Evolutionary conservation across 2,888 invertebrate genomes (phyloP), one percentile per base, ranked within the genome.

Genomic region (Drosophila flavopinicola): DNA sequence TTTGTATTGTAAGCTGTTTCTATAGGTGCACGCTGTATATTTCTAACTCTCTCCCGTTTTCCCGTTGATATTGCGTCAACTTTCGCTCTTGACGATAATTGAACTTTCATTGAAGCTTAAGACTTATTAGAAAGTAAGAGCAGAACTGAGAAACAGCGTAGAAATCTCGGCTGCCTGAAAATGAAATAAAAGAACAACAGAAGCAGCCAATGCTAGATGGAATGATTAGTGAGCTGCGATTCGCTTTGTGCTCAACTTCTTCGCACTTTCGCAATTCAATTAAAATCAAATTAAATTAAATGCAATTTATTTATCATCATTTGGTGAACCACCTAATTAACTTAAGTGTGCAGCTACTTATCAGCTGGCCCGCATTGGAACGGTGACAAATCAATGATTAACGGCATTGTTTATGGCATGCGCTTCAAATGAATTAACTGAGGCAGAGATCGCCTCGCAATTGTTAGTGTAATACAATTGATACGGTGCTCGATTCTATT

Each of bases 31-130:
- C 33, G 29, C n/a, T 13, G 23, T 6, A 37, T 41, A 24, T 48
- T 58, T 24, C 25, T 11, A 32, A 6, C 35, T 58, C 58, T 45
- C 45, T 54, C 24, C 33, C 20, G 41, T 29, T 47, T 59, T 35
- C 25, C 39, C 60, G 20, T 30, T 39, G 11, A 29, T 68, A 30
- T 54, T 61, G 82, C 82, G 41, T 48, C 63, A 80, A 74, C 87
- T 87, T 83, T 85, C 86, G 80, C 84, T 76, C 63, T 45, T 78
- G 70, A 63, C 64, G 53, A 71, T 83, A 83, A 83, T 83, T 87
- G 87, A 85, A 87, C 83, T 83, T 83, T 87, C 83, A 83, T 85
- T 83, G 75, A 73, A 87, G 64, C 66, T 78, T 67, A 57, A 85
- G 75, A 41, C 57, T 73, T 75, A 80, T 80, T 80, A 86, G 80